These are phyloP conservation scores for Rissa tridactyla DNA, from an alignment of 2,113 vertebrate species.

Conservation along the genomic window DNA sequence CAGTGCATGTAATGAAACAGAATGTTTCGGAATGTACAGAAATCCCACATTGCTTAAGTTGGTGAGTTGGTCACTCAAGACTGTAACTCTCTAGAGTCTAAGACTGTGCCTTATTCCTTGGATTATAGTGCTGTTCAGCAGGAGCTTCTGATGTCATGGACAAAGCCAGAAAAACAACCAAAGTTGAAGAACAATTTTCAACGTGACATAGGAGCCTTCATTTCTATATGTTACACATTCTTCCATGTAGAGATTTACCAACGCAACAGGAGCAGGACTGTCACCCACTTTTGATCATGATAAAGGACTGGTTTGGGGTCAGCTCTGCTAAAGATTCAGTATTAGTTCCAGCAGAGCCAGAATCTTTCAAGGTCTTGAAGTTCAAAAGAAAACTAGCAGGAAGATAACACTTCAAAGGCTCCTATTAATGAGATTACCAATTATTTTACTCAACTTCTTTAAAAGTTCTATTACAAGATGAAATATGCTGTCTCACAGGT, in stretches of 20 bases:
- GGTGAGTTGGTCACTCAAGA: neutral
- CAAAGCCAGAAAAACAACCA: neutral
- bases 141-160: neutral
- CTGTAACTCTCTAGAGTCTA: neutral
- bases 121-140: neutral
- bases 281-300: neutral
- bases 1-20: neutral
- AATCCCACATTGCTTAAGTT: neutral
- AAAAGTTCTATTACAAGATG: neutral
- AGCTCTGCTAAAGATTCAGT: neutral
- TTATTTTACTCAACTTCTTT: neutral
- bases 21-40: neutral
- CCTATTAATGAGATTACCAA: neutral
- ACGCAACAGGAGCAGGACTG: neutral
- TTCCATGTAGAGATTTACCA: neutral
- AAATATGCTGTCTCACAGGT: neutral
- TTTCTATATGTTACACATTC: neutral
- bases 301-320: neutral
- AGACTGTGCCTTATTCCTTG: neutral
- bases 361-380: neutral
- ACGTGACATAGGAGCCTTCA: neutral
- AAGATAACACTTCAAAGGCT: neutral
- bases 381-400: neutral
- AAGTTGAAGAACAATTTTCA: neutral
- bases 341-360: neutral